A percentile compares a stretch with the other conserved stretches of the same genome.
These are phyloP conservation scores for Seladonia tumulorum DNA, from an alignment of 2,888 invertebrate genomes.

Conservation along the genomic window DNA sequence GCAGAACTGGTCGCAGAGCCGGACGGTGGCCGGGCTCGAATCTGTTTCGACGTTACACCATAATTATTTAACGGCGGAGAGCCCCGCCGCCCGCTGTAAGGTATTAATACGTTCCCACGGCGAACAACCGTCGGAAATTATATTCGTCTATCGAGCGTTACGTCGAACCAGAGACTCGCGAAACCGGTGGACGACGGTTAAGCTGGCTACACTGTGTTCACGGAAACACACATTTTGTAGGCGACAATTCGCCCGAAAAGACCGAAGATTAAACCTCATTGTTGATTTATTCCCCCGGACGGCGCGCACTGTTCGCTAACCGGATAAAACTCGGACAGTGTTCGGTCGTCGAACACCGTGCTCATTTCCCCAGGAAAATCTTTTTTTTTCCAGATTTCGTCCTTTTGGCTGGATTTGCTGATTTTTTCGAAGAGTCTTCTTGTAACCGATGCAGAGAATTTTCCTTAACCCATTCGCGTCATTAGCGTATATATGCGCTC, in stretches of 20 bases:
- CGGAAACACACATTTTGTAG: neutral
- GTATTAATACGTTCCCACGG: conserved; percentile 42
- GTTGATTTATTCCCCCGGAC: neutral
- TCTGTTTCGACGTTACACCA: conserved; percentile 26
- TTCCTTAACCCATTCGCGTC: too few relatives aligned
- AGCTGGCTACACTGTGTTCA: neutral
- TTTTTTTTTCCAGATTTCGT: too few relatives aligned
- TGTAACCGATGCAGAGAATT: too few relatives aligned
- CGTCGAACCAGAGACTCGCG: neutral
- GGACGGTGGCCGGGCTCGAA: neutral
- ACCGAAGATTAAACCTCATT: neutral
- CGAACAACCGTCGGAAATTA: conserved; percentile 34
- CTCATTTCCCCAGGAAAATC: neutral
- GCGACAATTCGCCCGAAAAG: too few relatives aligned
- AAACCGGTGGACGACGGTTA: conserved; percentile 2
- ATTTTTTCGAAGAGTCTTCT: too few relatives aligned
- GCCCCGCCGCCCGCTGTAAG: neutral
- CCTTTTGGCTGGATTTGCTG: too few relatives aligned
- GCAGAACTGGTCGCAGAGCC: neutral
- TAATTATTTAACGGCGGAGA: conserved; percentile 34
- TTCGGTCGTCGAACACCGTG: neutral
- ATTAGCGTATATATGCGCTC: too few relatives aligned
- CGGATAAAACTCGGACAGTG: neutral
- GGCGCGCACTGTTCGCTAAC: neutral
- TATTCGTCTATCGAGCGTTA: conserved; percentile 20